Base-by-base conservation (phyloP, 2,888 invertebrate species). In the Mactromeris polynyma region DNA sequence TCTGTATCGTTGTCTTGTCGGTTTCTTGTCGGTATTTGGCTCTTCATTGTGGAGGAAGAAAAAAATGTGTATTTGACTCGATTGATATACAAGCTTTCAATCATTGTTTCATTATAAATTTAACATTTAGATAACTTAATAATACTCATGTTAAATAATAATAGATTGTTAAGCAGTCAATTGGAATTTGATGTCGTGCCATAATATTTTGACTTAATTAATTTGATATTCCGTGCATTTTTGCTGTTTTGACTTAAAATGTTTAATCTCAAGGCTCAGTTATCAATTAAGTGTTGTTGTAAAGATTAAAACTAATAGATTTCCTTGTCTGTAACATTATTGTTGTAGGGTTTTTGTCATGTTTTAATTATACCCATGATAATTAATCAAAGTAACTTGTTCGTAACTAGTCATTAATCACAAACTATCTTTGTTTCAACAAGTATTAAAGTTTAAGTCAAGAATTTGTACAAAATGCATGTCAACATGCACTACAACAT, bases 31-130 rank as follows among this genome's bases (percentile, higher is more conserved):
- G 9, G 3, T 9, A n/a, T 26, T 26, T 58, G 14, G 36, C 73
- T 73, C 73, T 73, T 73, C 33, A 1, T 11, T 36, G 73, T 17
- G 73, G 36, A 73, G 73, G 73, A 73, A 73, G 73, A 73, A 73
- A 69, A 58, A 46, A 46, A 46, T 46, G 46, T 11, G 11, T 46
- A 11, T 46, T 46, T 46, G 3, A n/a, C n/a, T n/a, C n/a, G n/a
- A n/a, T n/a, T n/a, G n/a, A n/a, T n/a, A n/a, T n/a, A n/a, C n/a
- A n/a, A 46, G 46, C 11, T 17, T 46, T 46, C 17, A 17, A 46
- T 46, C 46, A 46, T 46, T 46, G 46, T 46, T 46, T 46, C 11
- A 46, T 17, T 17, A 7, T 46, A 46, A 46, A 46, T 46, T 46
- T 11, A 46, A 9, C 46, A 46, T 46, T 46, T 9, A 46, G 46